Evolutionary conservation across 2,888 invertebrate species (phyloP).

Genomic region (Drosophila seclusa): DNA sequence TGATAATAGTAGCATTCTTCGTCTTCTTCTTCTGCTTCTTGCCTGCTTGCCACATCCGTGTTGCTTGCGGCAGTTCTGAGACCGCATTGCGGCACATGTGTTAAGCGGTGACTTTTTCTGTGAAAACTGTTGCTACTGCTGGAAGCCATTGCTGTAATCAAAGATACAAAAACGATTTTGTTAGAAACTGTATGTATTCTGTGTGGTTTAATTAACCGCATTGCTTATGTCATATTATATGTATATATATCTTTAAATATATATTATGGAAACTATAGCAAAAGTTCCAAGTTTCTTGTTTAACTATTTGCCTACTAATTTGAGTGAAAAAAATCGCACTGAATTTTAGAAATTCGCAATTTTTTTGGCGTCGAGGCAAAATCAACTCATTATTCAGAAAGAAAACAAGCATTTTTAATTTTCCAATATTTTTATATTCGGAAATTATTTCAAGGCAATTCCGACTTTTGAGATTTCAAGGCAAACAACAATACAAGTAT

Average conservation of each 20-base stretch:
- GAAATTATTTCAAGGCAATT: not conserved
- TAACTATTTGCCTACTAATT: not conserved
- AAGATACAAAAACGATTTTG: constrained; percentile 32
- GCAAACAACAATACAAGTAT: accelerated
- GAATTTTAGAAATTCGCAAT: not conserved
- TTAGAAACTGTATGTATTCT: constrained; percentile 14
- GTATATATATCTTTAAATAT: too few species aligned
- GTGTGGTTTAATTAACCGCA: not conserved
- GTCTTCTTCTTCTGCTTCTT: constrained; percentile 26
- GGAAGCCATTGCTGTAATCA: constrained; percentile 83
- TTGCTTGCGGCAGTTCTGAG: constrained; percentile 60
- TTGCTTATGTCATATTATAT: not conserved
- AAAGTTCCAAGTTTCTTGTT: not conserved
- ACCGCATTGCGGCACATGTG: constrained; percentile 72
- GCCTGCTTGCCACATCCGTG: constrained; percentile 50
- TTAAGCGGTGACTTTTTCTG: constrained; percentile 65
- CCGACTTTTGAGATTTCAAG: not conserved
- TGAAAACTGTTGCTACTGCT: constrained; percentile 70
- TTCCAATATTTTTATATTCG: not conserved
- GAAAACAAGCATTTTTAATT: not conserved
- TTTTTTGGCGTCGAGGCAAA: not conserved
- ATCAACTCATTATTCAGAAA: too few species aligned
- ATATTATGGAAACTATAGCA: not conserved
- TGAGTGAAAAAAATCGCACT: not conserved
- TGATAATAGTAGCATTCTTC: constrained; percentile 72